Evolutionary conservation across 1,140 invertebrate species (phyloP), one percentile per base, ranked within the genome.

Genomic region (Bombus vancouverensis): DNA sequence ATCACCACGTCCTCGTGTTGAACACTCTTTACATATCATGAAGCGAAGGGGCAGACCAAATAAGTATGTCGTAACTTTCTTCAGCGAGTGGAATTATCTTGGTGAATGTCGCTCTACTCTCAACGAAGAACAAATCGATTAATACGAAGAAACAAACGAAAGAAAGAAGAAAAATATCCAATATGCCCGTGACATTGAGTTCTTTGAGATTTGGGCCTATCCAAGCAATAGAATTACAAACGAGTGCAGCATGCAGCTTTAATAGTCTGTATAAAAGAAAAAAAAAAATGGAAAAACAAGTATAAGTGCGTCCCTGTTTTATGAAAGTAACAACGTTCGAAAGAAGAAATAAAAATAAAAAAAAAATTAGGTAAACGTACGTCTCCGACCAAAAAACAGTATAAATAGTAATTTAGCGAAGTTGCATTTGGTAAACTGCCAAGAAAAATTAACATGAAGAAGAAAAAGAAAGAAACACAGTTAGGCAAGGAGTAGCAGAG

Each of bases 1-100:
- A 99, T 96, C 98, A 99, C 95, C 98, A 99, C 95, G 98, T 99
- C 90, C 97, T 99, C 94, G 98, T 99, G 92, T 96, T 99, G 92
- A 98, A 99, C 96, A 99, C 98, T 68, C 96, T 99, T 91, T 99
- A 98, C 96, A 98, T 99, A 96, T 96, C 97, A 94, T 98, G 97
- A 97, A 93, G 94, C 94, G 93, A 93, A 92, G 92, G 87, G 74
- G 87, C 90, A 93, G 92, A 92, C 86, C 89, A 87, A 89, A 85
- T 87, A 86, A 90, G 87, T 88, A 91, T 85, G 87, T 90, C 84
- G 86, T 91, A 87, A 87, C 86, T 93, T 93, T 88, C 85, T 93
- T 71, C 86, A 59, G 71, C 83, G 87, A 88, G 72, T 81, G 89
- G 87, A 91, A 87, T 78, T 86, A 91, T 87, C 88, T 90, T 86